Percentiles rank a stretch among this genome's conserved stretches.
These are phyloP conservation scores for Lumbricus terrestris DNA, from an alignment of 2,888 invertebrate genomes.

Conservation along the genomic window DNA sequence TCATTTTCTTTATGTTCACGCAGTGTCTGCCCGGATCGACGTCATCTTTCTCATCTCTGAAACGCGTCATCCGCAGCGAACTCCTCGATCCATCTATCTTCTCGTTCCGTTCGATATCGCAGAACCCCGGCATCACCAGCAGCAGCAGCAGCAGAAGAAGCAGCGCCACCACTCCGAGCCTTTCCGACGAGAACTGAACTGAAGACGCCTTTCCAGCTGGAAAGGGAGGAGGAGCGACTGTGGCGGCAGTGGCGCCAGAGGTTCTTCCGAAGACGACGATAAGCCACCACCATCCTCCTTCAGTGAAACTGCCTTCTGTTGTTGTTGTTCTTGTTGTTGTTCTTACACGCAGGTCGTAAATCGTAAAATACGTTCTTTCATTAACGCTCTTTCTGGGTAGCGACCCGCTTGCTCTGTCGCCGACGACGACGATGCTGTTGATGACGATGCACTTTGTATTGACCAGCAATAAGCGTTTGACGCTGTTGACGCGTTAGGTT, in stretches of 20 bases:
- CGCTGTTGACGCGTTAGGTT: neutral
- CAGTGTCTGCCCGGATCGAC: neutral
- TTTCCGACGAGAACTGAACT: neutral
- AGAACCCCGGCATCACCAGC: neutral
- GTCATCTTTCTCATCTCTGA: neutral
- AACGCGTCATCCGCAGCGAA: neutral
- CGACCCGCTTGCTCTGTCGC: neutral
- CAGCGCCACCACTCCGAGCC: neutral
- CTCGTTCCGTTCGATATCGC: constrained; percentile 3
- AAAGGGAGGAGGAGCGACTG: no score
- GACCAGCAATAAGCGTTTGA: constrained; percentile 3
- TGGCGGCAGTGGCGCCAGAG: neutral
- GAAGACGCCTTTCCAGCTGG: neutral
- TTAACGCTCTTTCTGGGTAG: neutral
- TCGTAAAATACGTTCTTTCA: constrained; percentile 3
- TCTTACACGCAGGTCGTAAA: neutral
- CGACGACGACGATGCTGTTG: neutral
- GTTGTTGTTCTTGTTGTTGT: neutral
- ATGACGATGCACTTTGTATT: neutral
- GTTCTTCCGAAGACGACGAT: no score
- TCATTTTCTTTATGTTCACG: neutral
- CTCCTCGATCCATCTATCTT: constrained; percentile 3
- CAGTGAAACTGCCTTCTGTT: neutral
- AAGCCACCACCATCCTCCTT: no score
- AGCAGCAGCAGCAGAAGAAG: neutral